Evolutionary conservation across 2,113 vertebrate genomes (phyloP).

Genomic region (Danio rerio): DNA sequence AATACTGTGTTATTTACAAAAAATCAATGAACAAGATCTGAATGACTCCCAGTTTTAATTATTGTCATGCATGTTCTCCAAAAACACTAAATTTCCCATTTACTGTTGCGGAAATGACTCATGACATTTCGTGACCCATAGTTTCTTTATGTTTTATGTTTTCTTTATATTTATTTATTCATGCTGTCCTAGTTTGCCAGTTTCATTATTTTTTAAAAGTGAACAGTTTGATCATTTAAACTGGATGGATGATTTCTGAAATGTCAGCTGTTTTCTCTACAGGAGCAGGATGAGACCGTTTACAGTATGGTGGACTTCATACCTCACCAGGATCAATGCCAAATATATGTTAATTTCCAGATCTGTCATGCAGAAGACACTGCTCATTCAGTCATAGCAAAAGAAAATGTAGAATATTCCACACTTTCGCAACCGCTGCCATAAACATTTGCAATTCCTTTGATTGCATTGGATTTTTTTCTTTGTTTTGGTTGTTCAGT

Average conservation of each 20-base stretch:
- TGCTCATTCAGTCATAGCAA: neutral
- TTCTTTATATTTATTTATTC: too few relatives aligned
- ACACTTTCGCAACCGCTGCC: slow-evolving; percentile 60
- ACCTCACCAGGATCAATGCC: slow-evolving; percentile 50
- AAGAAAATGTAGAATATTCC: slow-evolving; percentile 73
- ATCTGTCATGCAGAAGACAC: slow-evolving; percentile 18
- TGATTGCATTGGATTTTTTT: neutral
- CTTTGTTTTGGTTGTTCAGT: neutral
- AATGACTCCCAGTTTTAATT: too few relatives aligned
- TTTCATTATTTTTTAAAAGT: neutral
- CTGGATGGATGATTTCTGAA: neutral
- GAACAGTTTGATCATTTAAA: neutral
- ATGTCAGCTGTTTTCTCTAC: slow-evolving; percentile 32
- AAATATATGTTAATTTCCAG: slow-evolving; percentile 68
- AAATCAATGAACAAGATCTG: too few relatives aligned
- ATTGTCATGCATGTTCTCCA: too few relatives aligned
- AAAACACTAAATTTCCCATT: too few relatives aligned
- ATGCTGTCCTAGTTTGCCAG: too few relatives aligned
- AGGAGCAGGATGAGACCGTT: slow-evolving; percentile 64
- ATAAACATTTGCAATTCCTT: slow-evolving; percentile 15
- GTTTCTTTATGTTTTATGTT: too few relatives aligned
- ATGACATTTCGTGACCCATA: too few relatives aligned
- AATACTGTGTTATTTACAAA: too few relatives aligned
- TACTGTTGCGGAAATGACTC: too few relatives aligned
- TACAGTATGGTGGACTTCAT: slow-evolving; percentile 75